A percentile compares a stretch with the other conserved stretches of the same genome.
These are phyloP conservation scores for Lamprotornis superbus DNA, from an alignment of 2,113 vertebrate genomes.

Conservation along the genomic window DNA sequence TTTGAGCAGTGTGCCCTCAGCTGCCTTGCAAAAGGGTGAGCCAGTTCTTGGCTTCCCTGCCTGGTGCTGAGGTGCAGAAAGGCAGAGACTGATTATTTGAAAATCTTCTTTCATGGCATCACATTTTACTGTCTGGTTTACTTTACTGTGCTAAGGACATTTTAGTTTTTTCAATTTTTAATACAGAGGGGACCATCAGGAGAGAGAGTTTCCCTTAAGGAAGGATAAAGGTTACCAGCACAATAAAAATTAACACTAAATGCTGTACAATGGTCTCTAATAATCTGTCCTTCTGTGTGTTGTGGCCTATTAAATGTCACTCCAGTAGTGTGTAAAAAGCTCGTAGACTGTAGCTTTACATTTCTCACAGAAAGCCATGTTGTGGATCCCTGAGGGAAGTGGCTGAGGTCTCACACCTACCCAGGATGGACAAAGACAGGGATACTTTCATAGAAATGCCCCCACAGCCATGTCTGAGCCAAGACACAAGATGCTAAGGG, in stretches of 20 bases:
- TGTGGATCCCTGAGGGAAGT: background rate
- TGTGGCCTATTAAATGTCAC: background rate
- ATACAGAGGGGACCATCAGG: background rate
- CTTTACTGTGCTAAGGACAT: background rate
- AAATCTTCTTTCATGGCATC: background rate
- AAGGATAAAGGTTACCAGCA: background rate
- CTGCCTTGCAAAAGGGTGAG: accelerated
- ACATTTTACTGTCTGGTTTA: background rate
- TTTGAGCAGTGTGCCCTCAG: background rate
- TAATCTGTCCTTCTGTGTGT: background rate
- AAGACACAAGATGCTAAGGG: background rate
- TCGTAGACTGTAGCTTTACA: background rate
- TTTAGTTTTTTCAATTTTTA: background rate
- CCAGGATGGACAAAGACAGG: background rate
- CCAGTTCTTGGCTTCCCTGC: background rate
- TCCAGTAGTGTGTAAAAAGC: background rate
- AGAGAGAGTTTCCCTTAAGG: background rate
- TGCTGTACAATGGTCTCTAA: background rate
- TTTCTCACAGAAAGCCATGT: background rate
- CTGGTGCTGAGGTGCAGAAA: background rate
- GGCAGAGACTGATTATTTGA: background rate
- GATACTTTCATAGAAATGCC: background rate
- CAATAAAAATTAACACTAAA: background rate
- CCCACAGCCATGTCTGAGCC: background rate
- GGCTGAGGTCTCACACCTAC: background rate